Conservation (phyloP, 2,113 vertebrate genomes). For the Chunga burmeisteri region DNA sequence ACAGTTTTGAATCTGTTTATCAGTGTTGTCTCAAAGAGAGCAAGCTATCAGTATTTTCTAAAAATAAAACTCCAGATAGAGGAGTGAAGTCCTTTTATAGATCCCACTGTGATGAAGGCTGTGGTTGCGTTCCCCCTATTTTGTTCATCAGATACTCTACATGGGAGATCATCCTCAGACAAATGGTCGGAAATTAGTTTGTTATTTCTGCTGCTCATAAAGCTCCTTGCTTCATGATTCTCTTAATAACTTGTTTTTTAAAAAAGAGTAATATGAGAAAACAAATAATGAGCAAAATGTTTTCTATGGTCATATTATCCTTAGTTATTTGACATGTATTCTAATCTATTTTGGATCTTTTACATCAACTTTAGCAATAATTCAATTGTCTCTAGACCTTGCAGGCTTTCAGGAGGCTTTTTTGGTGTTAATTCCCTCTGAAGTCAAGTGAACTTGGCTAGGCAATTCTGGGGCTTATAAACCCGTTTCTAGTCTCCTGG, state of each 20-base stretch:
- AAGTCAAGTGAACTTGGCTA: neutral
- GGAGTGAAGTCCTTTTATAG: neutral
- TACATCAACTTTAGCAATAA: neutral
- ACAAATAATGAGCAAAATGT: neutral
- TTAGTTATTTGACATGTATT: neutral
- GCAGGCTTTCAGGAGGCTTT: neutral
- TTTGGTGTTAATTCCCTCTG: neutral
- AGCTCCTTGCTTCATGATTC: neutral
- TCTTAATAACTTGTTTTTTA: rapidly evolving
- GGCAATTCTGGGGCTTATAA: neutral
- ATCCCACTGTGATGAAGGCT: neutral
- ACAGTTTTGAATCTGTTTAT: neutral
- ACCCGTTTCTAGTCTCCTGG: neutral
- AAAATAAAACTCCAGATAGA: neutral
- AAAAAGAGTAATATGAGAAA: neutral
- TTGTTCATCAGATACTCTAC: neutral
- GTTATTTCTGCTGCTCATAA: neutral
- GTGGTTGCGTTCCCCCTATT: neutral
- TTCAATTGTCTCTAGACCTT: neutral
- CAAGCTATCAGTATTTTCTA: neutral
- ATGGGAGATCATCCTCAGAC: neutral
- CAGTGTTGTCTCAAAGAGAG: neutral
- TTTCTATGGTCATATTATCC: neutral
- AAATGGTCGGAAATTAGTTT: neutral
- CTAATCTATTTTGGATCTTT: neutral